Conservation (phyloP, 2,113 vertebrate genomes). For the Poecilia latipinna region DNA sequence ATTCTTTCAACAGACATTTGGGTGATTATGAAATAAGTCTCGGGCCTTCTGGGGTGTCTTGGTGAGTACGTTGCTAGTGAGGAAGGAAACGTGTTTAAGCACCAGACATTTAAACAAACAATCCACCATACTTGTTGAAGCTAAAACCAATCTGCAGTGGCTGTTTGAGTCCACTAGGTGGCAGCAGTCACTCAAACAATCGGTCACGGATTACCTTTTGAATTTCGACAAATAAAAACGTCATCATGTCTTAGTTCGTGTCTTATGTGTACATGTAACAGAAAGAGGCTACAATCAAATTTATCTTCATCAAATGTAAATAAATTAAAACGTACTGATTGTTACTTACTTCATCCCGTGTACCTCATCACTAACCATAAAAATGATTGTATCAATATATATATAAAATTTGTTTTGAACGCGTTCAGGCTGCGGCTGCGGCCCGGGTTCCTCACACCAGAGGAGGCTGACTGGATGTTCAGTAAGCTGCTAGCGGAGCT, state of each 20-base stretch:
- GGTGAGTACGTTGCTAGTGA: slow-evolving; percentile 76
- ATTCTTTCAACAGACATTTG: slow-evolving; percentile 75
- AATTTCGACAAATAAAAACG: not conserved
- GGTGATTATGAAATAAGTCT: slow-evolving; percentile 90
- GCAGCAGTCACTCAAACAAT: slow-evolving; percentile 24
- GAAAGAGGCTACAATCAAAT: too few relatives aligned
- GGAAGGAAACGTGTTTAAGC: not conserved
- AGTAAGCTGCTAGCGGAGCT: slow-evolving; percentile 86
- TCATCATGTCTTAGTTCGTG: too few relatives aligned
- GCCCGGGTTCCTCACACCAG: slow-evolving; percentile 84
- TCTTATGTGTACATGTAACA: not conserved
- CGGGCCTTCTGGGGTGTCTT: slow-evolving; percentile 85
- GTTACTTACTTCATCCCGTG: too few relatives aligned
- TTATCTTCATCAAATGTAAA: too few relatives aligned
- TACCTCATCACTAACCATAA: too few relatives aligned
- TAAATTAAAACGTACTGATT: too few relatives aligned
- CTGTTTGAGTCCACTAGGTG: slow-evolving; percentile 52
- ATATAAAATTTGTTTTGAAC: slow-evolving; percentile 1
- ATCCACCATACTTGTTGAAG: not conserved
- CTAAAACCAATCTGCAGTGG: slow-evolving; percentile 8
- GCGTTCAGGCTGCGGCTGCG: slow-evolving; percentile 82
- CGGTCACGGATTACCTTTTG: too few relatives aligned
- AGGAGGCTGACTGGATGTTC: slow-evolving; percentile 91
- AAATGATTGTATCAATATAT: too few relatives aligned
- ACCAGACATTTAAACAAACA: not conserved